Evolutionary conservation across 64 coral and sea anemone genomes (phyloP).

Genomic region (Stichodactyla helianthus): DNA sequence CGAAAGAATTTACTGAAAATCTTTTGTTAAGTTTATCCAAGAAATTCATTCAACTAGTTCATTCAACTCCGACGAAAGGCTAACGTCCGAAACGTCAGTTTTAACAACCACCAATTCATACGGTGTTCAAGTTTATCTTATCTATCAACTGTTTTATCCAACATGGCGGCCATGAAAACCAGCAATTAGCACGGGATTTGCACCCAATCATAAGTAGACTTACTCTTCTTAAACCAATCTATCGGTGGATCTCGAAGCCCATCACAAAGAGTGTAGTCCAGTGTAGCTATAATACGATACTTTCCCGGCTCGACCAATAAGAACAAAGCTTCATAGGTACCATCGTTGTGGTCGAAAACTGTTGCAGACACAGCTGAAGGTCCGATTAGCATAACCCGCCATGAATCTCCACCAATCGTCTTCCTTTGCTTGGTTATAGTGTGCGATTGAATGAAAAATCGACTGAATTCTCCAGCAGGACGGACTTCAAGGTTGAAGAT

Average conservation of each 20-base stretch:
- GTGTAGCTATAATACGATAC: constrained; percentile 30
- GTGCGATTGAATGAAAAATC: constrained; percentile 64
- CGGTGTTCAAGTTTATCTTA: no score
- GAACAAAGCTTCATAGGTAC: constrained; percentile 77
- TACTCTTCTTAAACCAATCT: constrained; percentile 70
- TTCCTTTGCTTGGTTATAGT: constrained; percentile 44
- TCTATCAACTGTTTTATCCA: no score
- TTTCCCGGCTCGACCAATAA: constrained; percentile 58
- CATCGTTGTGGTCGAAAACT: constrained; percentile 70
- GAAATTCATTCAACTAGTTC: no score
- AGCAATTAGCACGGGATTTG: no score
- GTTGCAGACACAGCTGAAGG: constrained; percentile 46
- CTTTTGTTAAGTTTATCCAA: no score
- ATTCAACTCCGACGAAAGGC: no score
- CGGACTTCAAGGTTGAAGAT: constrained; percentile 47
- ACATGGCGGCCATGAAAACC: no score
- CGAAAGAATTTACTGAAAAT: no score
- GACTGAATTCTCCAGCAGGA: constrained; percentile 77
- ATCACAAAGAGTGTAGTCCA: constrained; percentile 86
- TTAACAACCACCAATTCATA: no score
- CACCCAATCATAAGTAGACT: background rate
- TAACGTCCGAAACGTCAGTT: no score
- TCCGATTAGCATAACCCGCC: constrained; percentile 55
- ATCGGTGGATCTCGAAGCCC: constrained; percentile 73
- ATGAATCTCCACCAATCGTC: constrained; percentile 64